phyloP scores from a whole-genome alignment of 2,113 vertebrate genomes.

The Corvus hawaiiensis region DNA sequence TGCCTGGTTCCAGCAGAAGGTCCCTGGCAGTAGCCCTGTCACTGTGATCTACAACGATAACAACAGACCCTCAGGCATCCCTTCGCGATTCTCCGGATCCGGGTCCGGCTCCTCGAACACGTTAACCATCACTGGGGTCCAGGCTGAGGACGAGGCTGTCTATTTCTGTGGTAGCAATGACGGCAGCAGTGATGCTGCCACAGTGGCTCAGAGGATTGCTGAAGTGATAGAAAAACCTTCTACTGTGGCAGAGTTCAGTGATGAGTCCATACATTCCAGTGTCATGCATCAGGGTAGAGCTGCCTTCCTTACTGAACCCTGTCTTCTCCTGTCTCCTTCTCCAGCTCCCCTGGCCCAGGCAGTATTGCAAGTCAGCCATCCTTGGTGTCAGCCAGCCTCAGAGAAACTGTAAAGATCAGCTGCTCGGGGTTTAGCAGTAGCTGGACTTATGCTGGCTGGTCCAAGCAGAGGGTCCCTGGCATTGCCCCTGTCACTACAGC shows the following conservation, averaged over 20 bases:
- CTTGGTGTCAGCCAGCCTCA: background rate
- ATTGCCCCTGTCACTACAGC: background rate
- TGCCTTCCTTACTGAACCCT: background rate
- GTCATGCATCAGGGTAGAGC: background rate
- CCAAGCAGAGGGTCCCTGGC: too few relatives aligned
- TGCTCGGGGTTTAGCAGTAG: background rate
- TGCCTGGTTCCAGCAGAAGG: too few relatives aligned
- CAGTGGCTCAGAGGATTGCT: background rate
- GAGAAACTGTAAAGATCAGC: background rate
- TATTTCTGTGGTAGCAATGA: background rate
- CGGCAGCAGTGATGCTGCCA: background rate
- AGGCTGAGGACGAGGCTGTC: background rate
- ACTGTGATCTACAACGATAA: too few relatives aligned
- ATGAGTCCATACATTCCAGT: background rate
- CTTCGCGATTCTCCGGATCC: too few relatives aligned
- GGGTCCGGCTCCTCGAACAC: fast-evolving
- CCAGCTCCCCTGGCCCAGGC: background rate
- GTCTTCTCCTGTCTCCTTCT: background rate
- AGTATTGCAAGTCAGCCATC: background rate
- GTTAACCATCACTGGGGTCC: background rate
- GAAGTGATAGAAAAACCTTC: background rate
- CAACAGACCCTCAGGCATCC: too few relatives aligned
- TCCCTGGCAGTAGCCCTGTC: too few relatives aligned
- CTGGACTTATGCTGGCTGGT: background rate
- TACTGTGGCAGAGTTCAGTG: background rate